phyloP scores from a whole-genome alignment of 2,888 invertebrate genomes.

The Leucozona laternaria region DNA sequence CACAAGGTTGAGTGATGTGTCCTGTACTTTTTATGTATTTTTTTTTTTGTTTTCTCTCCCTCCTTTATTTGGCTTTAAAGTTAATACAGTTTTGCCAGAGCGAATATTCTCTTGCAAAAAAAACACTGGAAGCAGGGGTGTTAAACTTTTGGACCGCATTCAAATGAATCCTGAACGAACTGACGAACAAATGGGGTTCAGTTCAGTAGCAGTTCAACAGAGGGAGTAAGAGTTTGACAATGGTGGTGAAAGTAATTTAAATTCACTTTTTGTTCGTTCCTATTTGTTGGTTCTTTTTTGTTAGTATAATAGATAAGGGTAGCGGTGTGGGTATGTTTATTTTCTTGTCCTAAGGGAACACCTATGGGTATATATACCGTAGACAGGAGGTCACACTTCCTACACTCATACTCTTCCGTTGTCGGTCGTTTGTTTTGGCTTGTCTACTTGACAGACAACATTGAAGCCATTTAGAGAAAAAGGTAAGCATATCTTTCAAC shows the following conservation, averaged over 20 bases:
- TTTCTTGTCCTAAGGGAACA: conserved; percentile 5
- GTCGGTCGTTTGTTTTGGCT: conserved; percentile 56
- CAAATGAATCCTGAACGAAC: conserved; percentile 60
- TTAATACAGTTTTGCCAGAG: conserved; percentile 56
- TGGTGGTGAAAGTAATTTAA: conserved; percentile 72
- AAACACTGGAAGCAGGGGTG: conserved; percentile 27
- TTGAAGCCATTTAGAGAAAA: conserved; percentile 54
- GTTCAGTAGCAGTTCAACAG: conserved; percentile 21
- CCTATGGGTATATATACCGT: background rate
- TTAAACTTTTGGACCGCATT: conserved; percentile 75
- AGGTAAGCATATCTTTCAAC: conserved; percentile 49
- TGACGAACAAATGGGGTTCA: conserved; percentile 16
- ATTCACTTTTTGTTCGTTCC: conserved; percentile 68
- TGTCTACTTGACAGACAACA: conserved; percentile 74
- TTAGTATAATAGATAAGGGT: conserved; percentile 26
- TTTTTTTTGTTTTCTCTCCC: conserved; percentile 6
- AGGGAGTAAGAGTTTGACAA: conserved; percentile 46
- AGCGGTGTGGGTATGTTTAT: conserved; percentile 22
- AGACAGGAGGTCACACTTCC: background rate
- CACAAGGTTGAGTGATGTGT: conserved; percentile 73
- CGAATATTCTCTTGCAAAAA: background rate
- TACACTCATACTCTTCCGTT: background rate
- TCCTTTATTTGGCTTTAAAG: conserved; percentile 28
- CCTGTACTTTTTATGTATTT: conserved; percentile 19
- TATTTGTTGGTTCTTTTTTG: conserved; percentile 37